Evolutionary conservation across 1,140 invertebrate species (phyloP).

Genomic region (Macrosteles quadrilineatus): DNA sequence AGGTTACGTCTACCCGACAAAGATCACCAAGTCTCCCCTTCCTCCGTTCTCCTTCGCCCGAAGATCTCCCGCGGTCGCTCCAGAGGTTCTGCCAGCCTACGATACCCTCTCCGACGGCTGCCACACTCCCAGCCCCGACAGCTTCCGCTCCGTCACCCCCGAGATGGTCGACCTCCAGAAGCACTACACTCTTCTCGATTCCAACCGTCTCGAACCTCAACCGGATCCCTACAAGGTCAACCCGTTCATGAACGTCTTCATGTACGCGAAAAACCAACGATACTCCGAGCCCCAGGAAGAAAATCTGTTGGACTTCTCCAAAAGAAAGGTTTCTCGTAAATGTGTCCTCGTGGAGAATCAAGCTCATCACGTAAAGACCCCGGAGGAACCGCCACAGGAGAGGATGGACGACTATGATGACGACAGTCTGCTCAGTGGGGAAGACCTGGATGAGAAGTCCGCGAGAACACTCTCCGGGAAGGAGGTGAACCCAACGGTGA

Average conservation of each 20-base stretch:
- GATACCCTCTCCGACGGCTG: slow-evolving; percentile 58
- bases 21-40: slow-evolving; percentile 12
- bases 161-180: slow-evolving; percentile 24
- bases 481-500: slow-evolving; percentile 71
- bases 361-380: not conserved
- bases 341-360: slow-evolving; percentile 30
- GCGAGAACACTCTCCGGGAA: slow-evolving; percentile 46
- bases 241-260: slow-evolving; percentile 24
- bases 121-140: slow-evolving; percentile 61
- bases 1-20: not conserved
- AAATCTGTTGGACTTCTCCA: slow-evolving; percentile 2
- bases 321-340: not conserved
- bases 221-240: slow-evolving; percentile 29
- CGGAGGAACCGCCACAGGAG: slow-evolving; percentile 28
- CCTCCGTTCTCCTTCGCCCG: slow-evolving; percentile 17
- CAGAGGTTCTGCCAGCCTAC: not conserved
- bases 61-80: slow-evolving; percentile 10
- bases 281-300: not conserved
- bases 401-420: slow-evolving; percentile 30
- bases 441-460: slow-evolving; percentile 37
- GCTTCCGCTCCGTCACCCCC: slow-evolving; percentile 58
- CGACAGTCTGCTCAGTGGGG: slow-evolving; percentile 28
- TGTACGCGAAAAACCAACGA: slow-evolving; percentile 26
- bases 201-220: slow-evolving; percentile 34
- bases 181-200: not conserved